Conservation (phyloP, 2,888 invertebrate species). For the Phyllotreta striolata region DNA sequence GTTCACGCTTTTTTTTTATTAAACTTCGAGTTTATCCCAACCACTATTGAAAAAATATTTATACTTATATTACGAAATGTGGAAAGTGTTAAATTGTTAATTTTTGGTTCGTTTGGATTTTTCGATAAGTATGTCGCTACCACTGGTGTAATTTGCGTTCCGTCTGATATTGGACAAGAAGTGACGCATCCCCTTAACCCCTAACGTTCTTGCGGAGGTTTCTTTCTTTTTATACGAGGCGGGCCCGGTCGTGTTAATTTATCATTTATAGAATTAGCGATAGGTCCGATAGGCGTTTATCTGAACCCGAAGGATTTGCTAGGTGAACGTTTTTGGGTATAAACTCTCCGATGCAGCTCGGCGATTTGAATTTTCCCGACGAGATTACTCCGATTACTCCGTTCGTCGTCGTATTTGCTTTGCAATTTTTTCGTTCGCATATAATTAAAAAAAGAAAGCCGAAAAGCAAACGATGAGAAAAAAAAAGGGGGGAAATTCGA, state of each 20-base stretch:
- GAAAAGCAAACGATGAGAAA: constrained; percentile 6
- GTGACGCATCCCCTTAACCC: constrained; percentile 32
- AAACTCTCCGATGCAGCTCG: no score
- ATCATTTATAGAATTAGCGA: constrained; percentile 22
- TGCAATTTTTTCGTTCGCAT: no score
- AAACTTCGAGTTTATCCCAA: no score
- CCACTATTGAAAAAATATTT: no score
- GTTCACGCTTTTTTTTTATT: no score
- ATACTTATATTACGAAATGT: no score
- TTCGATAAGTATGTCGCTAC: neutral
- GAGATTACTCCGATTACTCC: no score
- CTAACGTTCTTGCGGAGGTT: constrained; percentile 22
- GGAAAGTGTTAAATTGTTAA: no score
- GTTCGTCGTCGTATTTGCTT: no score
- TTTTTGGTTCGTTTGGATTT: no score
- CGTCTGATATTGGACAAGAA: constrained; percentile 28
- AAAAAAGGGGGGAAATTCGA: constrained; percentile 18
- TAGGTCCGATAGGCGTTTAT: constrained; percentile 1
- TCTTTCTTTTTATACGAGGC: constrained; percentile 18
- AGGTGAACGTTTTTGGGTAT: neutral
- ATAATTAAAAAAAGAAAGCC: constrained; percentile 10
- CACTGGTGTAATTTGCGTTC: constrained; percentile 16
- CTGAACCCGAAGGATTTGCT: constrained; percentile 7
- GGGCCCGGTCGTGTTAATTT: constrained; percentile 18
- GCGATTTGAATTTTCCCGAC: no score